Evolutionary conservation across 2,113 vertebrate species (phyloP).

Genomic region (Ancistrus triradiatus): DNA sequence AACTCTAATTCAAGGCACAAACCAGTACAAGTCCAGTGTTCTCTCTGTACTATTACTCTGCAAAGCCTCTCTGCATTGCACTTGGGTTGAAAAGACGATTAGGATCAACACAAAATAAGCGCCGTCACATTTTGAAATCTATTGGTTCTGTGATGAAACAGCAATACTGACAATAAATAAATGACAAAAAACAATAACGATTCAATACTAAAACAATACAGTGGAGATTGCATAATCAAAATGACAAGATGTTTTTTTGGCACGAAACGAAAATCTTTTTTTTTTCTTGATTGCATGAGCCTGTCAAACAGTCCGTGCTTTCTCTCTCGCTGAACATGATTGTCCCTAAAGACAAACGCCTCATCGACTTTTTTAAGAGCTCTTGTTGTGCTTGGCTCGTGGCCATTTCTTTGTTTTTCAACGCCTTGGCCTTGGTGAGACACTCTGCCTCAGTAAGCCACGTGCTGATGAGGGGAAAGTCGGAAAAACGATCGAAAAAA

Average conservation of each 20-base stretch:
- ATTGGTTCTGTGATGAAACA: constrained; percentile 65
- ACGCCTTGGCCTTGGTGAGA: constrained; percentile 22
- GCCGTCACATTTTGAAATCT: constrained; percentile 67
- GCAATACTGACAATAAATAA: constrained; percentile 75
- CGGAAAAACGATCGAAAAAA: neutral
- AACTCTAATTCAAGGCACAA: constrained; percentile 40
- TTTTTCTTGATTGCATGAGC: constrained; percentile 62
- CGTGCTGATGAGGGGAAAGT: constrained; percentile 5
- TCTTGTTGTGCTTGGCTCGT: constrained; percentile 1
- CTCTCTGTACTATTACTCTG: constrained; percentile 31
- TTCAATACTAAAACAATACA: constrained; percentile 47
- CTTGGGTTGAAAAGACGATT: constrained; percentile 41
- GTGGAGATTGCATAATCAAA: constrained; percentile 69
- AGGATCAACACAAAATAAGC: constrained; percentile 47
- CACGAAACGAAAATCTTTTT: constrained; percentile 58
- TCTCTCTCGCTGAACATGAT: constrained; percentile 70
- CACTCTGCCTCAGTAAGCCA: constrained; percentile 2
- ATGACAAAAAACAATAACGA: constrained; percentile 57
- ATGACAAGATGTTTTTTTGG: constrained; percentile 62
- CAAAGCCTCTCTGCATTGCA: constrained; percentile 26
- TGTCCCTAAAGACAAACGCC: constrained; percentile 67
- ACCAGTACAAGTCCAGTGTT: constrained; percentile 42
- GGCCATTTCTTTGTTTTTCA: constrained; percentile 18
- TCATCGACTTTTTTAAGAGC: constrained; percentile 8
- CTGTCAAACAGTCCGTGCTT: constrained; percentile 52